Percentiles rank a stretch among this genome's conserved stretches.
Conservation (phyloP, 2,797 vertebrate genomes). For the Acanthiza pusilla region DNA sequence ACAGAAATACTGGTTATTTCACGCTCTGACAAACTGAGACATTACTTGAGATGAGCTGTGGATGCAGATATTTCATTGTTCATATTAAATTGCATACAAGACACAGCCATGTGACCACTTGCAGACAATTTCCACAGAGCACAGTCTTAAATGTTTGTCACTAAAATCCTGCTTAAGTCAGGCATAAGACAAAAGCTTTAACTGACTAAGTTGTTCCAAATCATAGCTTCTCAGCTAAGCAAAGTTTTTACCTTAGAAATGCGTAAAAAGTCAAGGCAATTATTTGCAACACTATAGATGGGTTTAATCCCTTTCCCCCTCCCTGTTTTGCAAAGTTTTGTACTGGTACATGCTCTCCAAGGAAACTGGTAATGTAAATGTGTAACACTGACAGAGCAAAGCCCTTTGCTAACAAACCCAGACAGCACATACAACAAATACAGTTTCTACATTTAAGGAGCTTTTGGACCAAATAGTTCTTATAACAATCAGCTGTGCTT, state of each 20-base stretch:
- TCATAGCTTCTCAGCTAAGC: neutral
- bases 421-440: accelerated
- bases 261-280: neutral
- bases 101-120: accelerated
- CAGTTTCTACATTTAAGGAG: neutral
- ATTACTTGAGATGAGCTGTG: neutral
- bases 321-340: neutral
- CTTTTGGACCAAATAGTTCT: neutral
- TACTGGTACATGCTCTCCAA: neutral
- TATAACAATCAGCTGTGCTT: neutral
- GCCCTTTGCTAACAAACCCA: neutral
- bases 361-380: neutral
- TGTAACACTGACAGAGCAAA: neutral
- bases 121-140: neutral
- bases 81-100: accelerated
- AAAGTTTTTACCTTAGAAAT: neutral
- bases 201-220: neutral
- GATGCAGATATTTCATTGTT: neutral
- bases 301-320: neutral
- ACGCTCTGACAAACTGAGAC: neutral
- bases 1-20: neutral
- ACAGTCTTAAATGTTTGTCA: neutral
- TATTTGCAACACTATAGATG: neutral
- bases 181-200: neutral
- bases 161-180: neutral